These are phyloP conservation scores for Eleutherodactylus coqui DNA, from an alignment of 2,797 vertebrate species.

Conservation along the genomic window DNA sequence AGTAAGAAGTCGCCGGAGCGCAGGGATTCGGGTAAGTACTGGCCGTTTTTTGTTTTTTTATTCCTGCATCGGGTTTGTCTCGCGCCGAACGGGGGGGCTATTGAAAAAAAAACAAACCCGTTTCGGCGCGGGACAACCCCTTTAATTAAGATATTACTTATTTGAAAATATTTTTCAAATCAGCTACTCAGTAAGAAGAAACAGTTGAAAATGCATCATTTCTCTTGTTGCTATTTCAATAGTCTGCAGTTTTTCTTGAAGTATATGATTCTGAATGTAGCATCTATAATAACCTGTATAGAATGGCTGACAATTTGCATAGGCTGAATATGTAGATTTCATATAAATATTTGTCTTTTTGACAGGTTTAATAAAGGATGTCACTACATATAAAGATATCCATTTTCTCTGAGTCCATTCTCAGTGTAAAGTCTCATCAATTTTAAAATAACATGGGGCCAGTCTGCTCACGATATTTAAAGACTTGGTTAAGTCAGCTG, in stretches of 20 bases:
- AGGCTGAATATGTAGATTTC: constrained; percentile 38
- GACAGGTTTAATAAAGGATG: constrained; percentile 40
- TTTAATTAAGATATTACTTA: background rate
- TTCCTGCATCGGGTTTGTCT: too few relatives aligned
- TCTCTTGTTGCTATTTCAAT: background rate
- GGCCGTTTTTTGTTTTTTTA: too few relatives aligned
- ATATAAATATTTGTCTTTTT: constrained; percentile 17
- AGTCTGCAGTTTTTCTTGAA: background rate
- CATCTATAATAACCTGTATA: constrained; percentile 31
- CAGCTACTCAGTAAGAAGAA: background rate
- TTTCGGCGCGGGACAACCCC: too few relatives aligned
- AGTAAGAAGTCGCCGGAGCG: too few relatives aligned
- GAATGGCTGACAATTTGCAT: constrained; percentile 17
- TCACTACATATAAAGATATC: constrained; percentile 46
- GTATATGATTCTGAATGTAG: background rate
- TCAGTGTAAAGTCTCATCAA: constrained; percentile 39
- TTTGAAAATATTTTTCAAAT: background rate
- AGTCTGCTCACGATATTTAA: constrained; percentile 53
- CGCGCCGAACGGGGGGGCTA: too few relatives aligned
- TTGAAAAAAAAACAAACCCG: too few relatives aligned
- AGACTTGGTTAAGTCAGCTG: constrained; percentile 29
- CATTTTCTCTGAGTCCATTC: constrained; percentile 35
- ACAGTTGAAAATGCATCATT: background rate
- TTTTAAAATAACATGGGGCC: constrained; percentile 58
- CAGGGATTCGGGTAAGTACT: too few relatives aligned